Percentiles rank a stretch among this genome's conserved stretches.
phyloP scores from a whole-genome alignment of 2,888 invertebrate genomes.

The Epiblema foenella region DNA sequence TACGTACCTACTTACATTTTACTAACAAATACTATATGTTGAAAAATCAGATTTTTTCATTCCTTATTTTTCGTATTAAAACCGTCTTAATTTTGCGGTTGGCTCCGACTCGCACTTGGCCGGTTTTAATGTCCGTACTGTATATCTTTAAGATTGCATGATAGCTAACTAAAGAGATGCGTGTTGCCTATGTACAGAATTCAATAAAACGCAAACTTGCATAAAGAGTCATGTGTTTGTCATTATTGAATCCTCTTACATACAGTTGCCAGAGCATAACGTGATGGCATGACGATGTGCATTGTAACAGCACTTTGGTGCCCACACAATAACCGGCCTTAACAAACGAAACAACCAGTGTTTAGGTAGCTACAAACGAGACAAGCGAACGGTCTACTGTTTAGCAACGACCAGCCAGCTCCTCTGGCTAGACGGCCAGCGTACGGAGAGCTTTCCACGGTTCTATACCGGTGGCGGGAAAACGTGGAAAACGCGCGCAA shows the following conservation, averaged over 20 bases:
- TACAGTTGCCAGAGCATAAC: slow-evolving; percentile 35
- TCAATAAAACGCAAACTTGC: neutral
- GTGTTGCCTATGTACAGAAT: neutral
- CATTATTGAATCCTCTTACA: slow-evolving; percentile 6
- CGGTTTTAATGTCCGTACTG: no score
- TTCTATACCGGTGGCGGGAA: slow-evolving; percentile 65
- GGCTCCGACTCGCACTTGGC: no score
- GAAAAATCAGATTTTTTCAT: no score
- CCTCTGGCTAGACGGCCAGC: slow-evolving; percentile 71
- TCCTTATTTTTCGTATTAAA: no score
- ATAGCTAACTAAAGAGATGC: neutral
- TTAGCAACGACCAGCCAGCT: slow-evolving; percentile 8
- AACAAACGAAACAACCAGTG: slow-evolving; percentile 30
- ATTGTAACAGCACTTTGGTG: slow-evolving; percentile 40
- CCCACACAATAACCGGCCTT: slow-evolving; percentile 31
- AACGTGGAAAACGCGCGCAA: slow-evolving; percentile 80
- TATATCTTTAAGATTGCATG: no score
- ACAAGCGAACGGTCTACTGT: slow-evolving; percentile 17
- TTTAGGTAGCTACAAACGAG: slow-evolving; percentile 28
- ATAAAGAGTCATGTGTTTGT: neutral
- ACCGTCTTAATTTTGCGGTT: no score
- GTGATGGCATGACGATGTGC: slow-evolving; percentile 36
- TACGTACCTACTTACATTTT: no score
- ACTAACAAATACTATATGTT: no score
- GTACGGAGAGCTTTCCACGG: slow-evolving; percentile 18